phyloP scores from a whole-genome alignment of 2,888 invertebrate species.

The Drosophila conformis region DNA sequence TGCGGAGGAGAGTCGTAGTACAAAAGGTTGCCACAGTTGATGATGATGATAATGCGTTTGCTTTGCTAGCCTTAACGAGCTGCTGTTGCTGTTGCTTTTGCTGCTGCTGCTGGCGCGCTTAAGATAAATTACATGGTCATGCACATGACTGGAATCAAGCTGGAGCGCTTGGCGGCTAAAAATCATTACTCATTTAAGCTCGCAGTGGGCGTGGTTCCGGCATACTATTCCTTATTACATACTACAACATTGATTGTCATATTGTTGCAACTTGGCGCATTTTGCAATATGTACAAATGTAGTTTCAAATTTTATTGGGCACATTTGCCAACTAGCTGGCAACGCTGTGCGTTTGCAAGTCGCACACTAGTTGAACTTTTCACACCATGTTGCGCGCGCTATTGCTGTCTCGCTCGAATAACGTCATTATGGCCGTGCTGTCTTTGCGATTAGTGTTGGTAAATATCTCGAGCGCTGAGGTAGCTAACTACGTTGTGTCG shows the following conservation, averaged over 20 bases:
- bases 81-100: conserved; percentile 15
- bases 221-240: conserved; percentile 17
- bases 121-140: conserved; percentile 73
- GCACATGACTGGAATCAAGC: conserved; percentile 55
- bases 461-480: conserved; percentile 47
- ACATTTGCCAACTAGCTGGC: conserved; percentile 38
- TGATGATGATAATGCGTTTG: conserved; percentile 80
- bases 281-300: conserved; percentile 4
- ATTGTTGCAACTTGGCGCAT: conserved; percentile 12
- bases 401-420: conserved; percentile 56
- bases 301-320: conserved; percentile 37
- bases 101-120: conserved; percentile 56
- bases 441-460: conserved; percentile 59
- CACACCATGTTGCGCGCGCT: conserved; percentile 70
- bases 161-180: conserved; percentile 26
- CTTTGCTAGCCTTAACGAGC: conserved; percentile 73
- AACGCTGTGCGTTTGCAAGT: conserved; percentile 30
- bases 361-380: conserved; percentile 46
- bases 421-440: conserved; percentile 68
- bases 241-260: conserved; percentile 13
- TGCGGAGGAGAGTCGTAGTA: conserved; percentile 28
- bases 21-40: conserved; percentile 51
- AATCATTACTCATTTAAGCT: conserved; percentile 53
- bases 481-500: conserved; percentile 71
- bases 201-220: conserved; percentile 28